Percentiles rank a stretch among this genome's conserved stretches.
Conservation (phyloP, 2,797 vertebrate species). For the Triplophysa bombifrons region DNA sequence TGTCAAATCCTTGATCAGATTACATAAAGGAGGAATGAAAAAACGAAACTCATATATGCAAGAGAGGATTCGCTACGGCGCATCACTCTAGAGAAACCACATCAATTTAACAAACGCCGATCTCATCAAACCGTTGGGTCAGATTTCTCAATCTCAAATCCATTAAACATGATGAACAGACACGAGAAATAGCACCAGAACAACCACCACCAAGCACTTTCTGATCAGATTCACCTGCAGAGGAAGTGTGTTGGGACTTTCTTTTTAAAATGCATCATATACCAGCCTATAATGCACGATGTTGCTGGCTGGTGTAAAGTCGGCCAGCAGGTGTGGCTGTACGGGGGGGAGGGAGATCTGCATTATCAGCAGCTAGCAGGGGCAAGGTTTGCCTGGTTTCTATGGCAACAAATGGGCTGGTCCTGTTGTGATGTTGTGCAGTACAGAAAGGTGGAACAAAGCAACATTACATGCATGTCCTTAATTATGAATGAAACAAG, state of each 20-base stretch:
- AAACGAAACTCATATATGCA: neutral
- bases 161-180: slow-evolving; percentile 16
- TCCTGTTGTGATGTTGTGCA: slow-evolving; percentile 63
- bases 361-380: slow-evolving; percentile 73
- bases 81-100: slow-evolving; percentile 15
- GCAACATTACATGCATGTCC: slow-evolving; percentile 31
- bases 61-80: neutral
- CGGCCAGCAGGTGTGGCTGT: slow-evolving; percentile 25
- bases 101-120: slow-evolving; percentile 21
- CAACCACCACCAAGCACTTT: neutral
- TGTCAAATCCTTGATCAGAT: neutral
- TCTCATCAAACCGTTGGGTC: slow-evolving; percentile 17
- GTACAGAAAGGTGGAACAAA: slow-evolving; percentile 62
- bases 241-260: neutral
- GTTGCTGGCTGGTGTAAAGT: neutral
- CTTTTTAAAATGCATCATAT: neutral
- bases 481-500: slow-evolving; percentile 76
- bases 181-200: neutral
- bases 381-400: slow-evolving; percentile 60
- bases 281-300: neutral
- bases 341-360: slow-evolving; percentile 14
- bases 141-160: slow-evolving; percentile 29
- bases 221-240: neutral
- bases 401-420: slow-evolving; percentile 67
- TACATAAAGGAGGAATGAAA: neutral